Conservation (phyloP, 2,888 invertebrate genomes). For the Chloroclystis v-ata region DNA sequence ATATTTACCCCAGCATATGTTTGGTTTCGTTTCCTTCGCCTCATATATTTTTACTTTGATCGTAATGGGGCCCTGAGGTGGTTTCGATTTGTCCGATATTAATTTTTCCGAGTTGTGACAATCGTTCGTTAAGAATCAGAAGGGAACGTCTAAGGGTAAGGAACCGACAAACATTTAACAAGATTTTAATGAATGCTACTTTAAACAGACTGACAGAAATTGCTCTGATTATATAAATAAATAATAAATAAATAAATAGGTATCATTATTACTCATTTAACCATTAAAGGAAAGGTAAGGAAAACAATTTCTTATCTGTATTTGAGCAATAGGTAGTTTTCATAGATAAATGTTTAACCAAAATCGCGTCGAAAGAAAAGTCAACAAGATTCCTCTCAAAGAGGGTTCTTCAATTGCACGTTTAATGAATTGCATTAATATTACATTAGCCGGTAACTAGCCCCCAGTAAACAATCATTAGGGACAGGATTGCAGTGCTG, state of each 20-base stretch:
- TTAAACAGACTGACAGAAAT: too few species aligned
- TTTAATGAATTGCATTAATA: constrained; percentile 80
- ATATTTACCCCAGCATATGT: constrained; percentile 75
- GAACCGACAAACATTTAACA: background rate
- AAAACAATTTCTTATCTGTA: too few species aligned
- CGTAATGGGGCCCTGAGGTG: constrained; percentile 68
- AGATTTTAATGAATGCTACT: background rate
- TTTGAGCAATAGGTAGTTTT: too few species aligned
- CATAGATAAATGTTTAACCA: too few species aligned
- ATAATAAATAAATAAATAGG: too few species aligned
- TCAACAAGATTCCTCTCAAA: background rate
- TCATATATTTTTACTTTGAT: constrained; percentile 77
- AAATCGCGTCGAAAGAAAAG: too few species aligned
- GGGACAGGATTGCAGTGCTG: constrained; percentile 48
- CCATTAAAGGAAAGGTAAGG: too few species aligned
- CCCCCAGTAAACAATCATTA: constrained; percentile 75
- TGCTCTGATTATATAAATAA: too few species aligned
- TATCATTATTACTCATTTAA: too few species aligned
- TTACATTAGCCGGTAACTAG: constrained; percentile 75
- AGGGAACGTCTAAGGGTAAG: background rate
- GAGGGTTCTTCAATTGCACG: constrained; percentile 64
- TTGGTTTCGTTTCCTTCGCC: constrained; percentile 76
- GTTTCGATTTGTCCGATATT: constrained; percentile 68
- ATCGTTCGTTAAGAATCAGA: constrained; percentile 10
- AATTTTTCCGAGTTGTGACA: constrained; percentile 44